Conservation (phyloP, 2,888 invertebrate genomes). For the Parthenolecanium corni region DNA sequence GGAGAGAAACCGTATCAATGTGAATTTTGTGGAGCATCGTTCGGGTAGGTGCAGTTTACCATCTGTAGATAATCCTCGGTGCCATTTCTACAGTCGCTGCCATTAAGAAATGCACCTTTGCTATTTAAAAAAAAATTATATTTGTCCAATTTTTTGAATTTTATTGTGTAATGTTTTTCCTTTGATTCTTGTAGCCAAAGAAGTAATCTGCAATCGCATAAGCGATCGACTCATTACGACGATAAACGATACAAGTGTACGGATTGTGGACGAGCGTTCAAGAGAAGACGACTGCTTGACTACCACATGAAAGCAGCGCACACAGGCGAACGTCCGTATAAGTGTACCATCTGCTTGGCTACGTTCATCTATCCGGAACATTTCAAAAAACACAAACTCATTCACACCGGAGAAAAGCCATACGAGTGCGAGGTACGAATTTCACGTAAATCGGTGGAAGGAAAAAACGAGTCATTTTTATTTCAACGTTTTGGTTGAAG, state of each 20-base stretch:
- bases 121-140: not conserved
- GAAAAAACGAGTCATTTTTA: too few relatives aligned
- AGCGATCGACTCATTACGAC: slow-evolving; percentile 63
- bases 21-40: slow-evolving; percentile 63
- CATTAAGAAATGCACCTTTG: not conserved
- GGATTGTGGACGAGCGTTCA: slow-evolving; percentile 62
- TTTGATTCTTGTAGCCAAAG: slow-evolving; percentile 48
- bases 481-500: too few relatives aligned
- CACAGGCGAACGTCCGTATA: slow-evolving; percentile 64
- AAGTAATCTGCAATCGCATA: slow-evolving; percentile 69
- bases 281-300: slow-evolving; percentile 57
- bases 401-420: slow-evolving; percentile 66
- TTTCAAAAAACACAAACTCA: slow-evolving; percentile 64
- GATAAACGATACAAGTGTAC: slow-evolving; percentile 60
- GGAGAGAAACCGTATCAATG: slow-evolving; percentile 70
- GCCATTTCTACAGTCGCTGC: not conserved
- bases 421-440: slow-evolving; percentile 54
- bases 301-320: slow-evolving; percentile 72
- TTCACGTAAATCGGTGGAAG: too few relatives aligned
- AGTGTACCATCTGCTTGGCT: slow-evolving; percentile 60
- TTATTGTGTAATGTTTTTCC: not conserved
- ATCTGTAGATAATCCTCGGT: too few relatives aligned
- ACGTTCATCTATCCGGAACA: slow-evolving; percentile 74
- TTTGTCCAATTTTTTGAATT: not conserved
- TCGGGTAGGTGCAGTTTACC: slow-evolving; percentile 40